Evolutionary conservation across 2,888 invertebrate genomes (phyloP), one percentile per base, ranked within the genome.

Genomic region (Lymantria dispar): DNA sequence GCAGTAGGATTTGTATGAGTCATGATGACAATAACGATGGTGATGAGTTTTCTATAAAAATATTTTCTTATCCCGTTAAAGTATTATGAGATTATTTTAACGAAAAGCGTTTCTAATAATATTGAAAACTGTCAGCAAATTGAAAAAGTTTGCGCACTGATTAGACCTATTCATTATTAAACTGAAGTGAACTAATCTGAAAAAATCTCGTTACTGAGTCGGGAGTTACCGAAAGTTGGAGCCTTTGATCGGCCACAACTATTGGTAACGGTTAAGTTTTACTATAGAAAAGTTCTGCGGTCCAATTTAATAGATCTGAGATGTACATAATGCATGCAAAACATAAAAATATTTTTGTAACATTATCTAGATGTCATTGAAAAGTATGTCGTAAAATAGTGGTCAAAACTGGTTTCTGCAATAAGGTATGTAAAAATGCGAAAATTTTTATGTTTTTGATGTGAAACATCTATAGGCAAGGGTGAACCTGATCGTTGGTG

Each of bases 181-280:
- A 53, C 52, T 58, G 60, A 68, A 72, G 65, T 50, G 62, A 72
- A 78, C 71, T 76, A 73, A 76, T 73, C 74, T 72, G 56, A 63
- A 68, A 72, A 81, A 80, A 77, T 73, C 79, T 76, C 76, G 70
- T 74, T 73, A 69, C 68, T n/a, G 56, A 56, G 50, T 56, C 62
- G 60, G 47, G 58, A 73, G 69, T 80, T 67, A 52, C 42, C 62
- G 67, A 61, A 68, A 74, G 70, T 74, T 72, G 42, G 57, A 53
- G 58, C 61, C 59, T 69, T 69, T 69, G 58, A 66, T 74, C 72
- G 69, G 72, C 74, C 70, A 71, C 76, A 79, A 80, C 79, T 83
- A 82, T 83, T 78, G 82, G 76, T 64, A 68, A 73, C 70, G 70
- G 70, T 67, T 72, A 78, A 82, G 79, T 85, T 82, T 78, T 64